These are phyloP conservation scores for Philopotamus ludificatus DNA, from an alignment of 1,140 invertebrate species.

Conservation along the genomic window DNA sequence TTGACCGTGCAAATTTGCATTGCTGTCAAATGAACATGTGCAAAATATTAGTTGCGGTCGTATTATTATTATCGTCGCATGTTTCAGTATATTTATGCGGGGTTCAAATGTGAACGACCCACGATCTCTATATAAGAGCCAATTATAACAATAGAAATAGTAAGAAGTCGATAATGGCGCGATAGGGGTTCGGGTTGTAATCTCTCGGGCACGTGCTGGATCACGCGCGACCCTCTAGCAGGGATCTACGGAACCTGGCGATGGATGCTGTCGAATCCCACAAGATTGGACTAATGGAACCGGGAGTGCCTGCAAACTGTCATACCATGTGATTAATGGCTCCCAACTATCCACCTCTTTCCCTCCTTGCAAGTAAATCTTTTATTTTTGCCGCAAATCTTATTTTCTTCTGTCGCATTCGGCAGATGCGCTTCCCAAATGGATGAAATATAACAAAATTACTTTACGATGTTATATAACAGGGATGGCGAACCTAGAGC, in stretches of 20 bases:
- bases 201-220: not conserved
- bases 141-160: not conserved
- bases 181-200: not conserved
- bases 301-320: not conserved
- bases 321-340: slow-evolving; percentile 7
- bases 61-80: too few relatives aligned
- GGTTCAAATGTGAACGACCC: too few relatives aligned
- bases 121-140: not conserved
- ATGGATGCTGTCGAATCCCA: slow-evolving; percentile 1
- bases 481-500: too few relatives aligned
- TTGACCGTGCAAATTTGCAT: not conserved
- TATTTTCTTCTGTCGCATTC: too few relatives aligned
- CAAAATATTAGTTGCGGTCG: not conserved
- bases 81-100: not conserved
- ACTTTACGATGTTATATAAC: too few relatives aligned
- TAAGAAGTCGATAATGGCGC: not conserved
- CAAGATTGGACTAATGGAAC: slow-evolving; percentile 21
- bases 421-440: too few relatives aligned
- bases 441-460: too few relatives aligned
- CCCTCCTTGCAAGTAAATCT: too few relatives aligned
- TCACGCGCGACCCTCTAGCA: not conserved
- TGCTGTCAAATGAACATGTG: not conserved
- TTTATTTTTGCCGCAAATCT: too few relatives aligned
- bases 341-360: too few relatives aligned
- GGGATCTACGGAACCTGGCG: not conserved